phyloP scores from a whole-genome alignment of 2,888 invertebrate species.

The Ophion costatus region DNA sequence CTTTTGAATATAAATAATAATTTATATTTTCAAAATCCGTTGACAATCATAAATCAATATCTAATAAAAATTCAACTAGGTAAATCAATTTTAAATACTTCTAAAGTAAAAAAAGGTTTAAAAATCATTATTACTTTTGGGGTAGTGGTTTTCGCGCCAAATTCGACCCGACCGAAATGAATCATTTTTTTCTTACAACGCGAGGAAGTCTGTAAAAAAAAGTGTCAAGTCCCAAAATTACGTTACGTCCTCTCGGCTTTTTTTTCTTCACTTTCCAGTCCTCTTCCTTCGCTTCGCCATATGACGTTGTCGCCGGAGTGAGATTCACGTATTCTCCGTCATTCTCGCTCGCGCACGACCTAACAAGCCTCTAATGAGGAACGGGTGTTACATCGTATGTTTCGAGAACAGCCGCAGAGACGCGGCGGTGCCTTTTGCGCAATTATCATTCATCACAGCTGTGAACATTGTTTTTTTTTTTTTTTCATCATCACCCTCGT shows the following conservation, averaged over 20 bases:
- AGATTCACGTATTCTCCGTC: slow-evolving; percentile 76
- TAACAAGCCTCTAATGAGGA: slow-evolving; percentile 82
- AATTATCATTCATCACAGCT: slow-evolving; percentile 80
- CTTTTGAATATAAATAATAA: too few relatives aligned
- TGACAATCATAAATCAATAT: too few relatives aligned
- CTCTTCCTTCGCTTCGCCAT: slow-evolving; percentile 46
- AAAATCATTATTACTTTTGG: too few relatives aligned
- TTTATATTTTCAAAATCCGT: too few relatives aligned
- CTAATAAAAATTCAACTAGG: too few relatives aligned
- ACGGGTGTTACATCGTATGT: slow-evolving; percentile 79
- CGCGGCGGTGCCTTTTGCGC: slow-evolving; percentile 77
- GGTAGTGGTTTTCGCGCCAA: too few relatives aligned
- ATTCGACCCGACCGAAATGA: neutral
- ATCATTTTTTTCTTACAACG: slow-evolving; percentile 1
- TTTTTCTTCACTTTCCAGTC: slow-evolving; percentile 55
- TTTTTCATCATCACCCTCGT: slow-evolving; percentile 58
- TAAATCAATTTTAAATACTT: too few relatives aligned
- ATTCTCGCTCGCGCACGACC: slow-evolving; percentile 73
- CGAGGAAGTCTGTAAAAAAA: slow-evolving; percentile 3
- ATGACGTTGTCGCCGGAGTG: slow-evolving; percentile 55
- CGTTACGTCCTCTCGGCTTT: neutral
- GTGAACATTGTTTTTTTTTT: slow-evolving; percentile 49
- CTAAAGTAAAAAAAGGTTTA: too few relatives aligned
- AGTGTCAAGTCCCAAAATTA: slow-evolving; percentile 12
- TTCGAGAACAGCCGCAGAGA: slow-evolving; percentile 20